These are phyloP conservation scores for Notolabrus celidotus DNA, from an alignment of 2,797 vertebrate species.

Conservation along the genomic window DNA sequence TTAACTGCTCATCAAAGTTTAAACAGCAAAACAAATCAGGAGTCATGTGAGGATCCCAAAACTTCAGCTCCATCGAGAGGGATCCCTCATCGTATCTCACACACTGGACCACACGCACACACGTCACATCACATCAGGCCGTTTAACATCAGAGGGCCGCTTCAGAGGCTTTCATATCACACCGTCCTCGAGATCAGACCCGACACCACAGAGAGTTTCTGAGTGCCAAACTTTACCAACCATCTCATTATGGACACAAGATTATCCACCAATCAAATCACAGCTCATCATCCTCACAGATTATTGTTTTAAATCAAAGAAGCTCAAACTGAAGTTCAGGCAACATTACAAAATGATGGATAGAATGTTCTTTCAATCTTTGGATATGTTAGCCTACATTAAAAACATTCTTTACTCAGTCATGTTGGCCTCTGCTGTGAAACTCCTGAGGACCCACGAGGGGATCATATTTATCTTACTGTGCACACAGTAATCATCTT, in stretches of 20 bases:
- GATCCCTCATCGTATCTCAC: background rate
- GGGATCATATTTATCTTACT: too few relatives aligned
- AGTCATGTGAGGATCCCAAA: background rate
- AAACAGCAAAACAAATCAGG: background rate
- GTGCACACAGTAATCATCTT: too few relatives aligned
- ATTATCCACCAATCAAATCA: conserved; percentile 15
- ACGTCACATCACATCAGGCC: conserved; percentile 40
- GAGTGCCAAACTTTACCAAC: conserved; percentile 13
- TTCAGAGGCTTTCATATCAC: conserved; percentile 31
- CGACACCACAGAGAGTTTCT: conserved; percentile 20
- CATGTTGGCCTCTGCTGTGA: too few relatives aligned
- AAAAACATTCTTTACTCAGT: too few relatives aligned
- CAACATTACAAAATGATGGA: too few relatives aligned
- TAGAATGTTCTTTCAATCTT: too few relatives aligned
- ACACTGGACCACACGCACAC: background rate
- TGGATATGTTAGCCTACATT: too few relatives aligned
- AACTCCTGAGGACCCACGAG: too few relatives aligned
- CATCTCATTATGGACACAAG: conserved; percentile 27
- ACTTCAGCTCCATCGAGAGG: background rate
- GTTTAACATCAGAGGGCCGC: conserved; percentile 28
- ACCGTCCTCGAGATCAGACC: conserved; percentile 40
- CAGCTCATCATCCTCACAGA: background rate
- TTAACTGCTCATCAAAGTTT: conserved; percentile 5
- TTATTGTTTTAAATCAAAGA: too few relatives aligned
- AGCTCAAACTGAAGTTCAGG: too few relatives aligned